phyloP scores from a whole-genome alignment of 2,797 vertebrate genomes.

The Pseudopleuronectes americanus region DNA sequence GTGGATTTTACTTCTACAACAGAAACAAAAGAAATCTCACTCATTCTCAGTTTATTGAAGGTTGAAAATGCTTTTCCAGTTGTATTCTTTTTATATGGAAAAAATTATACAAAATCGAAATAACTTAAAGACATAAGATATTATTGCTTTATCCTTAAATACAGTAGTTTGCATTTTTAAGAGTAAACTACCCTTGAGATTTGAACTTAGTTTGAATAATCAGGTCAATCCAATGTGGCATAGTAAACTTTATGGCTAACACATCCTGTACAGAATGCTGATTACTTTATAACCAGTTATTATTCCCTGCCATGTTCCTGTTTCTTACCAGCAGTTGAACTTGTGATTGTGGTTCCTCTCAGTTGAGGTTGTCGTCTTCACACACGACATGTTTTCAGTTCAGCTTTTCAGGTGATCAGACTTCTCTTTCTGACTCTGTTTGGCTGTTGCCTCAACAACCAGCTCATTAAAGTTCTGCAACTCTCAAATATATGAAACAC shows the following conservation, averaged over 20 bases:
- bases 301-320: too few relatives aligned
- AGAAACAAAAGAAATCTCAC: background rate
- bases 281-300: too few relatives aligned
- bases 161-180: background rate
- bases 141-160: background rate
- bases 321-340: too few relatives aligned
- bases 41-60: too few relatives aligned
- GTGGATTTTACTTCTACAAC: background rate
- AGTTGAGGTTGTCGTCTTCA: too few relatives aligned
- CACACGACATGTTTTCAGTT: too few relatives aligned
- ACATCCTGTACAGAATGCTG: too few relatives aligned
- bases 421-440: too few relatives aligned
- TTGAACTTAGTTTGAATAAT: background rate
- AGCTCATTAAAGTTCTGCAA: too few relatives aligned
- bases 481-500: background rate
- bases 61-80: background rate
- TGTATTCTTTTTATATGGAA: background rate
- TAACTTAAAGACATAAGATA: background rate
- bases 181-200: background rate
- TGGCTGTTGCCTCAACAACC: too few relatives aligned
- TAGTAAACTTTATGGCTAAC: background rate
- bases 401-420: too few relatives aligned
- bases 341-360: too few relatives aligned
- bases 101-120: background rate
- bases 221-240: background rate